Base-by-base conservation (phyloP, 2,113 vertebrate species). In the Nerophis lumbriciformis region DNA sequence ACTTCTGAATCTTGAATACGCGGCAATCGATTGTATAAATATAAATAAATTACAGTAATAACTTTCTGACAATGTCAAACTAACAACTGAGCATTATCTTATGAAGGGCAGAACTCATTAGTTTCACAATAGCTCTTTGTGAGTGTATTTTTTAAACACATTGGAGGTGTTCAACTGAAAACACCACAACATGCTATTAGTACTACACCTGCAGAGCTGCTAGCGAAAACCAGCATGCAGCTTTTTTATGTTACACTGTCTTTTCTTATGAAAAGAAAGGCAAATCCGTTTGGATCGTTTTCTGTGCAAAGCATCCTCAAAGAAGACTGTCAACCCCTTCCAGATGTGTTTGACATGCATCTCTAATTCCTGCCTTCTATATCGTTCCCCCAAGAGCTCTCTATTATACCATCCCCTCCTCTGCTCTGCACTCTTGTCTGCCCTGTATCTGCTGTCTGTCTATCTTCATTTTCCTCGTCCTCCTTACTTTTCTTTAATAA, bases 401-500 rank as follows among this genome's bases (percentile, higher is more conserved):
- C 56, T 21, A 70, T 68, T 60, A 66, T 60, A 52, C 45, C 48
- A 39, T 21, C 57, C 56, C 58, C 62, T 56, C 28, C 36, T 64
- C 61, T 59, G 42, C 69, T 76, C 73, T 76, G 56, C 76, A 58
- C 75, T 81, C 67, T 65, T 74, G 66, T 77, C 68, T 72, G 67
- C 60, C 56, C 68, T 53, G 65, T 66, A 75, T 83, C 73, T 64
- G 66, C 16, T 39, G 77, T 80, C 77, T 39, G 77, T 81, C 77
- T 66, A 71, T 83, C 78, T 77, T 82, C 79, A 88, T 87, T 84
- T 84, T 79, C 80, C 72, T 68, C 61, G 10, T 75, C 78, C 74
- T 78, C 68, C 71, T 79, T 83, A 76, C 77, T 79, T 80, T 80
- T 85, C 78, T 85, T 86, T 88, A 84, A 88, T 90, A 88, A 89